phyloP scores from a whole-genome alignment of 2,888 invertebrate genomes.

The Stenurella melanura region DNA sequence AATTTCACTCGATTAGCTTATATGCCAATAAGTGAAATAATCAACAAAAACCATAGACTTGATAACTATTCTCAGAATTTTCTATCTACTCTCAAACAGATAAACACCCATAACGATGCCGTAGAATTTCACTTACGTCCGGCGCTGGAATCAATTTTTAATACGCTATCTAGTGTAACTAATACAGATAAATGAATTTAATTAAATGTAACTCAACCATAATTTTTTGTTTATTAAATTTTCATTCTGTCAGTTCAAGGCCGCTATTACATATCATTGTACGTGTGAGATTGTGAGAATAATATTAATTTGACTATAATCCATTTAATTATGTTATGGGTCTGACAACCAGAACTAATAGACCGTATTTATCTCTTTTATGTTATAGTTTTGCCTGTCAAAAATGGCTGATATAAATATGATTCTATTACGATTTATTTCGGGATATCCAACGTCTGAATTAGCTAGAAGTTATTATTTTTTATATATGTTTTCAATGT shows the following conservation, averaged over 20 bases:
- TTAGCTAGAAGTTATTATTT: too few relatives aligned
- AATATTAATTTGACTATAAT: background rate
- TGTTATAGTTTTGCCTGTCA: background rate
- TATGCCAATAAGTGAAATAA: too few relatives aligned
- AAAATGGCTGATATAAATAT: background rate
- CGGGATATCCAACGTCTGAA: background rate
- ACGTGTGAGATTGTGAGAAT: background rate
- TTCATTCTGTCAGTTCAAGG: background rate
- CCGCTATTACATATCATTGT: background rate
- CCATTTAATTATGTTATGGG: background rate
- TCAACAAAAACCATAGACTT: too few relatives aligned
- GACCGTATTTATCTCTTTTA: background rate
- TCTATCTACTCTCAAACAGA: too few relatives aligned
- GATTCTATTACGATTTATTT: background rate
- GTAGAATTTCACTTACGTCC: too few relatives aligned
- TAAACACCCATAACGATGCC: too few relatives aligned
- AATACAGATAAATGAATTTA: background rate
- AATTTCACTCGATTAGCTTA: too few relatives aligned
- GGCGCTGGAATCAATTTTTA: too few relatives aligned
- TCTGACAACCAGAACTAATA: slow-evolving; percentile 3
- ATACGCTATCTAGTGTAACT: too few relatives aligned
- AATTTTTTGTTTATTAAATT: background rate
- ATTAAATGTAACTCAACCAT: background rate
- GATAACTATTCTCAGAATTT: too few relatives aligned
- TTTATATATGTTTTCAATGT: too few relatives aligned